A percentile compares a stretch with the other conserved stretches of the same genome.
Conservation (phyloP, 1,140 invertebrate genomes). For the Hestina assimilis region DNA sequence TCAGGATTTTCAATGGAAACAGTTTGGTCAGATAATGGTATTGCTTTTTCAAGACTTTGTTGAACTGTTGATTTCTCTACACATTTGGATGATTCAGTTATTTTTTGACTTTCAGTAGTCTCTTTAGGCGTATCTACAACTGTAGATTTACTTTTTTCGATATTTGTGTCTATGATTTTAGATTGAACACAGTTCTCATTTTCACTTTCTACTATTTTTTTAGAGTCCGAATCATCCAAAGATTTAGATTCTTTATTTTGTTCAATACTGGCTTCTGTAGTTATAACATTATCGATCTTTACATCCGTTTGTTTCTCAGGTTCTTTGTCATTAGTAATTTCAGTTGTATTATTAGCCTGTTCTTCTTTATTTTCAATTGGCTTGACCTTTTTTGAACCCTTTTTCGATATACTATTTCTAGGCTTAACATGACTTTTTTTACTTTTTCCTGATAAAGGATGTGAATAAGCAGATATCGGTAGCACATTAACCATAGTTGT, state of each 20-base stretch:
- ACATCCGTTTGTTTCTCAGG: background rate
- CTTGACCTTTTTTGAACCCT: slow-evolving; percentile 32
- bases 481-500: slow-evolving; percentile 86
- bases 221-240: background rate
- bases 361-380: slow-evolving; percentile 13
- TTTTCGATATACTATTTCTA: slow-evolving; percentile 36
- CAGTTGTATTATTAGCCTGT: background rate
- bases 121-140: slow-evolving; percentile 2
- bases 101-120: background rate
- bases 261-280: background rate
- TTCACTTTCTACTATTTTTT: background rate
- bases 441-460: slow-evolving; percentile 60
- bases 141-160: background rate
- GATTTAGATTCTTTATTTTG: background rate
- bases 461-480: slow-evolving; percentile 83
- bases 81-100: slow-evolving; percentile 1
- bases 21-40: background rate
- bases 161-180: background rate
- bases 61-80: background rate
- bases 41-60: slow-evolving; percentile 1
- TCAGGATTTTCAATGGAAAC: slow-evolving; percentile 11
- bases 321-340: background rate
- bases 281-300: background rate
- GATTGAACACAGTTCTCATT: background rate
- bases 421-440: slow-evolving; percentile 66